Conservation (phyloP, 2,888 invertebrate species). For the Serripes groenlandicus region DNA sequence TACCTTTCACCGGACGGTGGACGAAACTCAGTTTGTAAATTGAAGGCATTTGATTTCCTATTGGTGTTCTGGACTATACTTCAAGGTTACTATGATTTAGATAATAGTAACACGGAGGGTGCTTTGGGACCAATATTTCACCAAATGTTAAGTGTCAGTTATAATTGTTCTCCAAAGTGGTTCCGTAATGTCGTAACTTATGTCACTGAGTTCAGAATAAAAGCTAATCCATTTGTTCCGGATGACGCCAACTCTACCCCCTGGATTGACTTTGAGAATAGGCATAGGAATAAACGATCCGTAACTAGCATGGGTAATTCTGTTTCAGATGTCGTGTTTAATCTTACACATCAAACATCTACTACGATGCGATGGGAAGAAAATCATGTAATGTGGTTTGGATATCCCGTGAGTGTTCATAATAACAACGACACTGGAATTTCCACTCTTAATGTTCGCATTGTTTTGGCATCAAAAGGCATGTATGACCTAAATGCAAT, state of each 20-base stretch:
- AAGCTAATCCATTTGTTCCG: neutral
- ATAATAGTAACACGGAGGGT: neutral
- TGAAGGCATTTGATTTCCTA: neutral
- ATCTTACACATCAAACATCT: neutral
- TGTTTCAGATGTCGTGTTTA: neutral
- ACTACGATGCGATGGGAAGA: neutral
- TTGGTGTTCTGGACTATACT: neutral
- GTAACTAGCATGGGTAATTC: conserved; percentile 3
- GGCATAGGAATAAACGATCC: neutral
- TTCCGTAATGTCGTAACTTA: neutral
- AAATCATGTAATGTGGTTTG: conserved; percentile 12
- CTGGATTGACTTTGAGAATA: too few species aligned
- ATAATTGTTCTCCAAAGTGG: neutral
- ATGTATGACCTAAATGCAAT: neutral
- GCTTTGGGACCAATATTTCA: neutral
- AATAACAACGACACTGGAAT: neutral
- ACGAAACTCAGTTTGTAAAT: conserved; percentile 11
- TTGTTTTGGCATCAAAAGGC: neutral
- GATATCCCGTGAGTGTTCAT: neutral
- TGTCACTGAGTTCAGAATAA: neutral
- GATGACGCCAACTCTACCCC: too few species aligned
- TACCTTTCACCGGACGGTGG: conserved; percentile 35
- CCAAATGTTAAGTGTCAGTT: neutral
- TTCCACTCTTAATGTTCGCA: neutral
- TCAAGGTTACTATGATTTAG: neutral